Percentiles rank a stretch among this genome's conserved stretches.
Conservation (phyloP, 1,140 invertebrate genomes). For the Choristoneura fumiferana region DNA sequence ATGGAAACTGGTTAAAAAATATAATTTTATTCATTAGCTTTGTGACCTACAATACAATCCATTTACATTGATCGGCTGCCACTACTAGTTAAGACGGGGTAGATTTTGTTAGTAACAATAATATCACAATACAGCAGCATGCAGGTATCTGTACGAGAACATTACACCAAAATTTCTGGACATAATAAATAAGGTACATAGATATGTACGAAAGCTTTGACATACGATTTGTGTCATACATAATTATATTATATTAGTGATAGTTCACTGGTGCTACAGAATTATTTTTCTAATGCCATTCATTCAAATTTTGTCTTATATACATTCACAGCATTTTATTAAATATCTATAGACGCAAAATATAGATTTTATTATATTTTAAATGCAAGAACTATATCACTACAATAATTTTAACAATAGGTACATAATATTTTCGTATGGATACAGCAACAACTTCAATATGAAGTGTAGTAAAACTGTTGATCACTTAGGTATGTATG, state of each 20-base stretch:
- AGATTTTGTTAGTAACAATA: not conserved
- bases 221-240: not conserved
- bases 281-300: not conserved
- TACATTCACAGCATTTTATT: constrained; percentile 16
- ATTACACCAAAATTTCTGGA: not conserved
- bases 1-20: too few relatives aligned
- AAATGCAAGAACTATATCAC: constrained; percentile 26
- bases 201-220: constrained; percentile 7
- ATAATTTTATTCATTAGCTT: too few relatives aligned
- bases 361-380: not conserved
- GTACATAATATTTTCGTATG: constrained; percentile 22
- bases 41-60: not conserved
- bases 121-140: constrained; percentile 1
- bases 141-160: not conserved
- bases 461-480: constrained; percentile 32
- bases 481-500: constrained; percentile 3
- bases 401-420: constrained; percentile 22
- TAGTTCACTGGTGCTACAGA: not conserved
- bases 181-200: constrained; percentile 4
- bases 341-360: constrained; percentile 8
- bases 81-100: not conserved
- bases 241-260: too few relatives aligned
- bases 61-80: not conserved
- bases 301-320: constrained; percentile 11
- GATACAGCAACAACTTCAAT: constrained; percentile 37